Percentiles rank a stretch among this genome's conserved stretches.
Conservation (phyloP, 2,888 invertebrate genomes). For the Ashinkailepas kermadecensis region DNA sequence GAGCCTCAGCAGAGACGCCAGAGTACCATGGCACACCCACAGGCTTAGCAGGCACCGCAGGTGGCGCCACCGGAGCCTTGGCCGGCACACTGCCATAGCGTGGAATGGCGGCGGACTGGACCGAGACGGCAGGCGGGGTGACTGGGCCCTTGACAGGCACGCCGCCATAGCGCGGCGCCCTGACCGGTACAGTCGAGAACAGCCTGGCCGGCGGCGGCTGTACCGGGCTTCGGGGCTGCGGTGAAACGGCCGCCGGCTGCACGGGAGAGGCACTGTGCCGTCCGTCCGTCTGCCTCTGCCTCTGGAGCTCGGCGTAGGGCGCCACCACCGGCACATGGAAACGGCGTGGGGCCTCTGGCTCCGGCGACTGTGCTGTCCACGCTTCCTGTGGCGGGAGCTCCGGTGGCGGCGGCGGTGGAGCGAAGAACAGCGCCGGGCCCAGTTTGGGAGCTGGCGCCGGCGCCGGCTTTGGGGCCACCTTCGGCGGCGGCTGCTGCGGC, state of each 20-base stretch:
- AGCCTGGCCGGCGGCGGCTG: too few relatives aligned
- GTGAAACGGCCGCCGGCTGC: too few relatives aligned
- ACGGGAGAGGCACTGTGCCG: too few relatives aligned
- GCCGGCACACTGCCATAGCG: neutral
- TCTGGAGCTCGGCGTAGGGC: neutral
- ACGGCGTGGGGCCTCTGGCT: neutral
- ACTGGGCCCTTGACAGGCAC: neutral
- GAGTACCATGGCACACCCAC: too few relatives aligned
- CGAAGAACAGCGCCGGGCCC: neutral
- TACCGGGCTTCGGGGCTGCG: too few relatives aligned
- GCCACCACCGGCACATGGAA: slow-evolving; percentile 7
- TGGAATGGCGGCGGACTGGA: neutral
- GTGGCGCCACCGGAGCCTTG: neutral
- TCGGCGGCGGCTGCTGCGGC: neutral
- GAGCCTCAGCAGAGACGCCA: too few relatives aligned
- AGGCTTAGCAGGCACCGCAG: neutral
- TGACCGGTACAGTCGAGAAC: too few relatives aligned
- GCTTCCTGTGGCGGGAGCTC: neutral
- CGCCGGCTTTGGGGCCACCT: neutral
- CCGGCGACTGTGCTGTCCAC: neutral
- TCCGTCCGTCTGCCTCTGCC: neutral
- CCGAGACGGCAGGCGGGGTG: neutral
- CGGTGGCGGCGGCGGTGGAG: neutral
- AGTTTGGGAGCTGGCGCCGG: neutral
- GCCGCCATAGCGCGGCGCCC: neutral